A percentile compares a stretch with the other conserved stretches of the same genome.
These are phyloP conservation scores for Elysia crispata DNA, from an alignment of 2,888 invertebrate species.

Conservation along the genomic window DNA sequence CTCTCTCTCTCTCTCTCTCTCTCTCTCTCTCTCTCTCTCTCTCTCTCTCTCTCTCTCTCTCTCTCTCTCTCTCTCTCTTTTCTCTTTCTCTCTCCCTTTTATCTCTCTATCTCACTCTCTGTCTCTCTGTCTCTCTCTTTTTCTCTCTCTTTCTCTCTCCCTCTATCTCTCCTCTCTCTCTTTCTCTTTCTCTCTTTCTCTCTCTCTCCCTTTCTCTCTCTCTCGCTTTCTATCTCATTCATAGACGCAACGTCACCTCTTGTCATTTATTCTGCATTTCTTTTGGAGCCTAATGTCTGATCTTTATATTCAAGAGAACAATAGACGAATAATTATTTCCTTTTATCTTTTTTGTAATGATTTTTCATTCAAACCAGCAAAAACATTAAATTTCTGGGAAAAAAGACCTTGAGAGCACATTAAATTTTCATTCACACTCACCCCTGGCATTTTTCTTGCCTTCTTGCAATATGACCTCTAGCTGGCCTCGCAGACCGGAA, in stretches of 20 bases:
- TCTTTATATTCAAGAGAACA: neutral
- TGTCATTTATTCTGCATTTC: neutral
- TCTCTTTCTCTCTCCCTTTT: neutral
- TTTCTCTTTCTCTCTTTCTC: neutral
- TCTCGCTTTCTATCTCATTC: neutral
- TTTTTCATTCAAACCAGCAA: too few species aligned
- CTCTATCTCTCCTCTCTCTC: conserved; percentile 14
- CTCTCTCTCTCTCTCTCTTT: neutral
- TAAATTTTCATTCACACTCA: too few species aligned
- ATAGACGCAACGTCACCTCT: neutral
- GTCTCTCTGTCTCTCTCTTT: conserved; percentile 35
- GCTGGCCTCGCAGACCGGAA: neutral
- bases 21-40: conserved; percentile 30
- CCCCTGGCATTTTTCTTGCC: neutral
- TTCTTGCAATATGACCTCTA: neutral
- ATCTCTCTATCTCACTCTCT: conserved; percentile 27
- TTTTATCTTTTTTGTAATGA: too few species aligned
- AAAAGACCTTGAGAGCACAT: too few species aligned
- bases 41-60: conserved; percentile 3
- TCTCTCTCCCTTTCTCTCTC: neutral
- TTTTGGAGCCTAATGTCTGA: neutral
- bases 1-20: conserved; percentile 43
- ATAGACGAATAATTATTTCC: conserved; percentile 49
- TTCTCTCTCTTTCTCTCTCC: conserved; percentile 47
- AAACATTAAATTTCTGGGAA: too few species aligned